Evolutionary conservation across 35 echinoderm and acorn worm species (phyloP).

Genomic region (Lytechinus variegatus): DNA sequence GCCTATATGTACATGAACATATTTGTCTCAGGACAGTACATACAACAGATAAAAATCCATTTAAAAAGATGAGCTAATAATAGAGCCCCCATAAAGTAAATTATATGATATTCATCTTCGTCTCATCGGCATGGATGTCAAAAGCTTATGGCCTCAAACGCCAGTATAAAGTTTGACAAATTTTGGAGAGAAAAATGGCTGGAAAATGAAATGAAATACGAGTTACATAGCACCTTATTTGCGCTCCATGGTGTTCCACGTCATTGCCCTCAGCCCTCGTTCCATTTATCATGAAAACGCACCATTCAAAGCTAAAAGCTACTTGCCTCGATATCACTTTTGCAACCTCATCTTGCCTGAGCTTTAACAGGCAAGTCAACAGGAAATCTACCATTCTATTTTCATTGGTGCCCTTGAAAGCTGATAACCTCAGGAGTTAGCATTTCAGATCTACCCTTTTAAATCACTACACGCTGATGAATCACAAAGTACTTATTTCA

Average conservation of each 20-base stretch:
- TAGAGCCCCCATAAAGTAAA: too few species aligned
- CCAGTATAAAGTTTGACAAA: background rate
- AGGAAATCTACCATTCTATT: conserved; percentile 13
- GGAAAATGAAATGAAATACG: background rate
- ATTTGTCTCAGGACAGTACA: too few species aligned
- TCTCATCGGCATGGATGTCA: background rate
- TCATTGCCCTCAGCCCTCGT: background rate
- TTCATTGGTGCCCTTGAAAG: background rate
- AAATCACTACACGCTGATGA: background rate
- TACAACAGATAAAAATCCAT: too few species aligned
- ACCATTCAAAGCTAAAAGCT: background rate
- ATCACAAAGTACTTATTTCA: conserved; percentile 3
- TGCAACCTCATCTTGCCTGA: background rate
- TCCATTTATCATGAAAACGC: conserved; percentile 1
- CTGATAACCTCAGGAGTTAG: background rate
- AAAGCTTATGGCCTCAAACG: background rate
- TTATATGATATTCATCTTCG: background rate
- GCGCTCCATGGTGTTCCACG: background rate
- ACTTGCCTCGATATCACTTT: background rate
- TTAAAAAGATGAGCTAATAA: too few species aligned
- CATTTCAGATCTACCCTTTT: background rate
- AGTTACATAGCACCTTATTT: background rate
- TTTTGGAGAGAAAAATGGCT: background rate
- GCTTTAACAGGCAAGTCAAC: background rate
- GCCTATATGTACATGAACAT: too few species aligned